phyloP scores from a whole-genome alignment of 2,113 vertebrate species.

The Takifugu flavidus region DNA sequence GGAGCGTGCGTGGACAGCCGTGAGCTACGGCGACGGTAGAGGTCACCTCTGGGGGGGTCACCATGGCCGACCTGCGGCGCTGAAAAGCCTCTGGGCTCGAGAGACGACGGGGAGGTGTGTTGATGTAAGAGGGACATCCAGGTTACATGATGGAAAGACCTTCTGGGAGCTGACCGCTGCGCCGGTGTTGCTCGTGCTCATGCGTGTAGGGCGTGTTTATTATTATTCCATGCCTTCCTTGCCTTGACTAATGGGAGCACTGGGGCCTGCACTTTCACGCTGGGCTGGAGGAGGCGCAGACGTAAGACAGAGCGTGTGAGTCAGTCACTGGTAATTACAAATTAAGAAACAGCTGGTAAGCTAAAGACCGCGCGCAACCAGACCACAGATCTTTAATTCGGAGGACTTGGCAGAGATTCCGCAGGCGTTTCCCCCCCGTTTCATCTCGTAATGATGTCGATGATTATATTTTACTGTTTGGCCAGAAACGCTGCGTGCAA shows the following conservation, averaged over 20 bases:
- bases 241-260: conserved; percentile 52
- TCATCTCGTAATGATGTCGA: background rate
- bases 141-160: conserved; percentile 57
- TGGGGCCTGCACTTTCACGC: conserved; percentile 37
- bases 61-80: no score
- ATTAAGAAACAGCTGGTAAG: conserved; percentile 32
- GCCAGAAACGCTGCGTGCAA: no score
- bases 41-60: no score
- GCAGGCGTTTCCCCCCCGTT: background rate
- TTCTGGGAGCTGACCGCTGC: conserved; percentile 34
- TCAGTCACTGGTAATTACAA: conserved; percentile 32
- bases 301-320: conserved; percentile 45
- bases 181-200: conserved; percentile 28
- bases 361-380: background rate
- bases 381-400: conserved; percentile 12
- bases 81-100: no score
- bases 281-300: conserved; percentile 43
- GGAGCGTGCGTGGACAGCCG: no score
- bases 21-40: no score
- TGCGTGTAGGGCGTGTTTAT: conserved; percentile 47
- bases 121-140: conserved; percentile 25
- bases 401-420: background rate
- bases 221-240: conserved; percentile 59
- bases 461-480: background rate
- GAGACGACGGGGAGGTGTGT: conserved; percentile 7